A percentile compares a stretch with the other conserved stretches of the same genome.
Conservation (phyloP, 2,113 vertebrate species). For the Globicephala melas region DNA sequence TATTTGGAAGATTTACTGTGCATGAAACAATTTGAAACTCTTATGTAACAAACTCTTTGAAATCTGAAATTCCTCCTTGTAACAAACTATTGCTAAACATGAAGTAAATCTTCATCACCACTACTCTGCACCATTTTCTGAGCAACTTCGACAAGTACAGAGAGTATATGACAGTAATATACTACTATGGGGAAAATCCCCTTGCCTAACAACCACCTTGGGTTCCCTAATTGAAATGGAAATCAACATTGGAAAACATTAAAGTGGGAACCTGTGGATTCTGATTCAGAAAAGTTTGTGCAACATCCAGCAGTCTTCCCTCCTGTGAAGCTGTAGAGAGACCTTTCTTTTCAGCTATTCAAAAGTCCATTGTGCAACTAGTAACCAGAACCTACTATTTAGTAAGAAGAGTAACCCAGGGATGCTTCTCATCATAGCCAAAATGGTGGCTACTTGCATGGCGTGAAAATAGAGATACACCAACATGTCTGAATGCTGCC, state of each 20-base stretch:
- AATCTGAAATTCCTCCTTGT: background rate
- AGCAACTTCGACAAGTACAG: background rate
- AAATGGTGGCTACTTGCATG: background rate
- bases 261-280: background rate
- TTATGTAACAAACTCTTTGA: too few species aligned
- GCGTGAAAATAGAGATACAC: background rate
- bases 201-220: background rate
- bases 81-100: background rate
- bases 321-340: background rate
- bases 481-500: background rate
- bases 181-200: background rate
- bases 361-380: background rate
- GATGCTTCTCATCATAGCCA: background rate
- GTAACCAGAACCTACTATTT: conserved; percentile 32
- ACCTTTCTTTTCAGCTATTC: background rate
- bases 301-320: background rate
- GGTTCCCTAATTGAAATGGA: background rate
- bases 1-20: background rate
- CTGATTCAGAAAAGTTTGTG: background rate
- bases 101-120: conserved; percentile 18
- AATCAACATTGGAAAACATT: background rate
- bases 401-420: background rate
- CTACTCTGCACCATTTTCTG: background rate
- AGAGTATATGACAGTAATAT: background rate
- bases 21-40: background rate